Evolutionary conservation across 2,888 invertebrate species (phyloP), one percentile per base, ranked within the genome.

Genomic region (Chaetogeoica ovagalla): DNA sequence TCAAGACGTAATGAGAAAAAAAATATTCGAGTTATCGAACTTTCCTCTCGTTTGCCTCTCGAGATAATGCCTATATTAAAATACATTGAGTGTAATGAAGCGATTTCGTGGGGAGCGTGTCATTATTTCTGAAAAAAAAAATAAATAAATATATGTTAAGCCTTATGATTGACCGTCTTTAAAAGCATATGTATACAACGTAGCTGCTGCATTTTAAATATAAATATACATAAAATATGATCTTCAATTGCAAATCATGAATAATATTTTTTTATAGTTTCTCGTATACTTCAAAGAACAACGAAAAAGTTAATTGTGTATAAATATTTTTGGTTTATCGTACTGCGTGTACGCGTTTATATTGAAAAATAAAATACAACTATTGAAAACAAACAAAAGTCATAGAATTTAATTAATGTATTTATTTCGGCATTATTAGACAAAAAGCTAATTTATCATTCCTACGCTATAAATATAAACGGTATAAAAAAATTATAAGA

Each of bases 21-120:
- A 52, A 65, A 39, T 65, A 65, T 65, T 55, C 39, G 21, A 74
- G 74, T 74, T 74, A 74, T 74, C 63, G 39, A 74, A 55, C 65
- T 74, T 74, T 74, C 74, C 63, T 74, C 39, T 65, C 63, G n/a
- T 74, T 74, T 63, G 37, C 73, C 52, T 37, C 11, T 9, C 2
- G 30, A 55, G 65, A 65, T 74, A 74, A 30, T 21, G 11, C 3
- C 74, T 65, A 74, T 65, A 74, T 74, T 70, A 70, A 65, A 71
- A 65, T 74, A 74, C 55, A 74, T 65, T 37, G 74, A 74, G 65
- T 57, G 74, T 74, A 74, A 74, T 65, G 55, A 55, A 63, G 1
- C 21, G 55, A 74, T 65, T 39, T 65, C n/a, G 21, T 30, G 55
- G 55, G 52, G 21, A 63, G 11, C 21, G 11, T 21, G 21, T 65